Evolutionary conservation across 2,113 vertebrate genomes (phyloP).

Genomic region (Hemichromis elongatus): DNA sequence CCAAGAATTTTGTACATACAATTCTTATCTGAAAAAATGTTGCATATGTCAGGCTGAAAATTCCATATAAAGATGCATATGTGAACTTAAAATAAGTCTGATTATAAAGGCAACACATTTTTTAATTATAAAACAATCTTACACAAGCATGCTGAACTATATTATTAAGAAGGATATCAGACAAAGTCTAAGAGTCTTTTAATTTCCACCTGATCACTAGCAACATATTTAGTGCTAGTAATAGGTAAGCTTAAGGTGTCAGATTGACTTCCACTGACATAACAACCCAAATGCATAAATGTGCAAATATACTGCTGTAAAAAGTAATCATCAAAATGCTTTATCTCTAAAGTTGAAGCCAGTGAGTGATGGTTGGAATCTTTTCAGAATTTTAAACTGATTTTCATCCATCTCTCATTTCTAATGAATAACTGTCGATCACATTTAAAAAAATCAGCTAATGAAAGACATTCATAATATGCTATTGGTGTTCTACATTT

Average conservation of each 20-base stretch:
- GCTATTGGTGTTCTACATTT: conserved; percentile 46
- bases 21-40: neutral
- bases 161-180: no score
- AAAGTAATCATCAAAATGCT: neutral
- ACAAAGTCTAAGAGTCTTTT: no score
- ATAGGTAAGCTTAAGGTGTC: no score
- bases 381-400: neutral
- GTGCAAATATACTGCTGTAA: neutral
- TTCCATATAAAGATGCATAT: neutral
- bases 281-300: neutral
- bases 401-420: neutral
- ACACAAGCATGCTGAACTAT: no score
- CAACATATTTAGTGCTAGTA: no score
- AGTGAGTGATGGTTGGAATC: neutral
- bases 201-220: no score
- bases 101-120: no score
- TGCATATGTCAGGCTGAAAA: neutral
- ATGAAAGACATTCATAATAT: conserved; percentile 50
- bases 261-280: neutral
- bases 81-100: no score
- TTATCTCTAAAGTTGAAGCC: neutral
- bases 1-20: neutral
- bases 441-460: conserved; percentile 15
- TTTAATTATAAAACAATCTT: no score
- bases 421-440: conserved; percentile 19